Evolutionary conservation across 2,888 invertebrate genomes (phyloP).

Genomic region (Leptinotarsa peninsularis): DNA sequence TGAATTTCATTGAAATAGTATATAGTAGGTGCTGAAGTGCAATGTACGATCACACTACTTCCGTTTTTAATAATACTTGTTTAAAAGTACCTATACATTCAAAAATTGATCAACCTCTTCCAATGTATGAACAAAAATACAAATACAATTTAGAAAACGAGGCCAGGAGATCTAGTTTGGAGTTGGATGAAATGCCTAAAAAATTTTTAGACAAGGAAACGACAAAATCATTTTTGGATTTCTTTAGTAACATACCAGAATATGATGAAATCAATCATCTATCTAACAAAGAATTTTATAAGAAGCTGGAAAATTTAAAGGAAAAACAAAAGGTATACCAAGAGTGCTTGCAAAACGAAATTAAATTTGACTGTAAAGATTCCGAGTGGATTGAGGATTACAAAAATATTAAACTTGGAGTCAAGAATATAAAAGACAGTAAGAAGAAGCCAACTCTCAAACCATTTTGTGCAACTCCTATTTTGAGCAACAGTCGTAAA

Average conservation of each 20-base stretch:
- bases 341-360: slow-evolving; percentile 59
- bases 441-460: slow-evolving; percentile 53
- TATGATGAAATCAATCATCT: slow-evolving; percentile 83
- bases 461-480: slow-evolving; percentile 57
- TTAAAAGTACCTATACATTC: slow-evolving; percentile 80
- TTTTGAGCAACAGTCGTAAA: slow-evolving; percentile 48
- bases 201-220: slow-evolving; percentile 66
- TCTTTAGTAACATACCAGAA: slow-evolving; percentile 84
- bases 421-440: slow-evolving; percentile 40
- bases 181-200: slow-evolving; percentile 52
- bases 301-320: slow-evolving; percentile 75
- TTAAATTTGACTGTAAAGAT: slow-evolving; percentile 55
- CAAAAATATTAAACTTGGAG: slow-evolving; percentile 57
- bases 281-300: slow-evolving; percentile 80
- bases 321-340: slow-evolving; percentile 71
- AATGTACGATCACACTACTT: slow-evolving; percentile 68
- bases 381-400: slow-evolving; percentile 62
- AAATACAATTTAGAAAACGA: slow-evolving; percentile 61
- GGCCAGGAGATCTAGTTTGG: slow-evolving; percentile 56
- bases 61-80: slow-evolving; percentile 79
- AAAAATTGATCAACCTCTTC: slow-evolving; percentile 77
- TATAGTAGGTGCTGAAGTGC: slow-evolving; percentile 33
- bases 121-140: slow-evolving; percentile 74
- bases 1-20: neutral
- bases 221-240: slow-evolving; percentile 74